Evolutionary conservation across 2,888 invertebrate genomes (phyloP).

Genomic region (Hesperia comma): DNA sequence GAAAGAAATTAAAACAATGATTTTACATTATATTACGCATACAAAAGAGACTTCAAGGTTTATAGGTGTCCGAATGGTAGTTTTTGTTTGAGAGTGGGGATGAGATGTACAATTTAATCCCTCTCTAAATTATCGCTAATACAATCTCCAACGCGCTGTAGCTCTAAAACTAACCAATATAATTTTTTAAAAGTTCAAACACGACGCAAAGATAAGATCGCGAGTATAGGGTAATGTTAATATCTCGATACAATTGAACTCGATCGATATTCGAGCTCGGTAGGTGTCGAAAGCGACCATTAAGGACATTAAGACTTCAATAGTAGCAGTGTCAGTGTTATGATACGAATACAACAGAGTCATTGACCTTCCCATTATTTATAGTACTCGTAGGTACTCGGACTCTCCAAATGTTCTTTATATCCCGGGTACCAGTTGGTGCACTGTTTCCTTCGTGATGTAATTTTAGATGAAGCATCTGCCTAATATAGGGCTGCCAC

Average conservation of each 20-base stretch:
- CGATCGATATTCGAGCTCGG: slow-evolving; percentile 6
- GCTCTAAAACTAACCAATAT: no score
- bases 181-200: neutral
- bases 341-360: slow-evolving; percentile 29
- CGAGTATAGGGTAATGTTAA: neutral
- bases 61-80: no score
- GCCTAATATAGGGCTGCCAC: slow-evolving; percentile 8
- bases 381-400: slow-evolving; percentile 27
- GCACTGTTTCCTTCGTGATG: slow-evolving; percentile 28
- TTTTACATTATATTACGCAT: no score
- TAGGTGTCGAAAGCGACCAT: slow-evolving; percentile 30
- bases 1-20: no score
- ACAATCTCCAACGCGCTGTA: no score
- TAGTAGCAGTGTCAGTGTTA: slow-evolving; percentile 8
- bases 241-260: neutral
- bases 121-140: no score
- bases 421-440: slow-evolving; percentile 24
- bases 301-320: slow-evolving; percentile 32
- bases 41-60: no score
- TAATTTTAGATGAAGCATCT: slow-evolving; percentile 35
- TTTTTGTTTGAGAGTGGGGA: no score
- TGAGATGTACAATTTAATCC: no score
- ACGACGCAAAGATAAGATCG: slow-evolving; percentile 1
- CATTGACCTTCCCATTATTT: slow-evolving; percentile 39
- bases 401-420: slow-evolving; percentile 30